Evolutionary conservation across 2,113 vertebrate genomes (phyloP).

Genomic region (Danio rerio): DNA sequence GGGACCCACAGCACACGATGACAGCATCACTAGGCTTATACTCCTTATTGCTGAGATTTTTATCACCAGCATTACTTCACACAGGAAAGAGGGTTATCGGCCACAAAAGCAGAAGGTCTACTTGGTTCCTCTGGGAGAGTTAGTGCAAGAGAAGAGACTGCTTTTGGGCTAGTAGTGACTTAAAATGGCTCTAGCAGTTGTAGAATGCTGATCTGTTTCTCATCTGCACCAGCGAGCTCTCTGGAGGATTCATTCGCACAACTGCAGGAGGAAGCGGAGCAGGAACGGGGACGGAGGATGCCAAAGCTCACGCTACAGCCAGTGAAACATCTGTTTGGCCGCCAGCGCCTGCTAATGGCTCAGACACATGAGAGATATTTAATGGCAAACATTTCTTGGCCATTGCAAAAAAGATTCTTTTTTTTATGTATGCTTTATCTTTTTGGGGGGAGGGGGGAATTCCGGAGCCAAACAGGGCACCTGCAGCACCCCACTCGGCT

Average conservation of each 20-base stretch:
- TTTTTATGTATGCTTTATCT: slow-evolving; percentile 39
- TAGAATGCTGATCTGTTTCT: slow-evolving; percentile 67
- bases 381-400: slow-evolving; percentile 66
- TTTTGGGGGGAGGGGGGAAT: slow-evolving; percentile 75
- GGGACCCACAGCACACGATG: slow-evolving; percentile 38
- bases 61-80: slow-evolving; percentile 54
- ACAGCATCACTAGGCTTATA: slow-evolving; percentile 44
- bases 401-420: slow-evolving; percentile 52
- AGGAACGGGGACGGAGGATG: slow-evolving; percentile 69
- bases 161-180: neutral
- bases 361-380: slow-evolving; percentile 72
- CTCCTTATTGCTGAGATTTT: slow-evolving; percentile 49
- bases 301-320: slow-evolving; percentile 73
- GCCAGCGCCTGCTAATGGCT: slow-evolving; percentile 73
- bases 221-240: slow-evolving; percentile 65
- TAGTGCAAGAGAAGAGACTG: slow-evolving; percentile 49
- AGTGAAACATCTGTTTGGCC: slow-evolving; percentile 84
- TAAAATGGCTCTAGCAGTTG: slow-evolving; percentile 24
- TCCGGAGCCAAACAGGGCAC: slow-evolving; percentile 80
- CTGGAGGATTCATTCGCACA: slow-evolving; percentile 63
- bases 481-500: slow-evolving; percentile 80
- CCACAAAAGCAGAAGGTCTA: slow-evolving; percentile 42
- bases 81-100: slow-evolving; percentile 72
- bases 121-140: slow-evolving; percentile 60
- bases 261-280: slow-evolving; percentile 60